phyloP scores from a whole-genome alignment of 2,797 vertebrate genomes.

The Danio albolineatus region DNA sequence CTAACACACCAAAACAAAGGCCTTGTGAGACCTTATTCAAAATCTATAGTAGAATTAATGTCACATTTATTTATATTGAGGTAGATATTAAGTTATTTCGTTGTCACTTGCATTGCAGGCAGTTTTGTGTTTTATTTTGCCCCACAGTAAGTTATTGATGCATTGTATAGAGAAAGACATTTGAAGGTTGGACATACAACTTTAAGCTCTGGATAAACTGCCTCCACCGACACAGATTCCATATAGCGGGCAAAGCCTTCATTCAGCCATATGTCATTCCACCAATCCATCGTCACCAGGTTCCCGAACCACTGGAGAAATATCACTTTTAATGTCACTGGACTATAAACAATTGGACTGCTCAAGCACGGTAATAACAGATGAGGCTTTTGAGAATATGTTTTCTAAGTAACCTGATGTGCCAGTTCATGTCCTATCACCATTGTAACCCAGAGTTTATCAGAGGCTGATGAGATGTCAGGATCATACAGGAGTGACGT shows the following conservation, averaged over 20 bases:
- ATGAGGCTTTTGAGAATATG: neutral
- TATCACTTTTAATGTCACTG: neutral
- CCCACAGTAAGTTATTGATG: neutral
- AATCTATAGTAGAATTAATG: neutral
- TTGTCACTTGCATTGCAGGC: too few species aligned
- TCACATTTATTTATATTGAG: too few species aligned
- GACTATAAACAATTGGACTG: neutral
- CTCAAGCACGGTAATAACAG: neutral
- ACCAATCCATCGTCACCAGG: slow-evolving; percentile 87
- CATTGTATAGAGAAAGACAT: neutral
- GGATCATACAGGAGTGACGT: slow-evolving; percentile 82
- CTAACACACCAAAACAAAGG: slow-evolving; percentile 64
- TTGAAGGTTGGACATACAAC: slow-evolving; percentile 68
- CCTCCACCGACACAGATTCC: slow-evolving; percentile 81
- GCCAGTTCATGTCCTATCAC: slow-evolving; percentile 85
- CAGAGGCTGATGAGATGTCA: slow-evolving; percentile 78
- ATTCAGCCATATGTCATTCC: slow-evolving; percentile 86
- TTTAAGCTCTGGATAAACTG: slow-evolving; percentile 80
- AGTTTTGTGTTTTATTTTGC: neutral
- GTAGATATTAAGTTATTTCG: too few species aligned
- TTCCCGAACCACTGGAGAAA: slow-evolving; percentile 85
- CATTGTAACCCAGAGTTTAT: slow-evolving; percentile 82
- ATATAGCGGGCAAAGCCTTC: slow-evolving; percentile 86
- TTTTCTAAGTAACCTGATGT: slow-evolving; percentile 75
- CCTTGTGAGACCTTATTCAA: neutral